These are phyloP conservation scores for Apis mellifera DNA, from an alignment of 1,140 invertebrate species.

Conservation along the genomic window DNA sequence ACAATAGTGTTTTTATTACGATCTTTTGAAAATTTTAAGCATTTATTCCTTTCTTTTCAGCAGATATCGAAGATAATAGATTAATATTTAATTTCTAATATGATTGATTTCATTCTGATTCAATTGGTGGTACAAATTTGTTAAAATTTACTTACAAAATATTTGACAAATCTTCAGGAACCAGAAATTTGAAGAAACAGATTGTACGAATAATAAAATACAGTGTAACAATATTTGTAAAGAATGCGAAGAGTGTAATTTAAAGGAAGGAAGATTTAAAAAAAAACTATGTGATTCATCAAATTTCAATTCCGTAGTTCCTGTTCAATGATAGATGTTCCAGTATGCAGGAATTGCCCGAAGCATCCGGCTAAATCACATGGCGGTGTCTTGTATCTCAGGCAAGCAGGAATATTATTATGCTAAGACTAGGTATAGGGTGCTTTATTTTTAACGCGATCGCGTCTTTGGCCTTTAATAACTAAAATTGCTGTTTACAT, in stretches of 20 bases:
- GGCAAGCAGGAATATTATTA: conserved; percentile 46
- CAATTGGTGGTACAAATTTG: too few species aligned
- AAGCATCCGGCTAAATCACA: conserved; percentile 43
- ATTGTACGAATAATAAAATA: too few species aligned
- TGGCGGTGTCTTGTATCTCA: conserved; percentile 33
- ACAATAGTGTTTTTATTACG: too few species aligned
- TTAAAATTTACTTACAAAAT: too few species aligned
- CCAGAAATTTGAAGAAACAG: too few species aligned
- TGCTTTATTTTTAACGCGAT: conserved; percentile 12
- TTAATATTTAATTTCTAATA: too few species aligned
- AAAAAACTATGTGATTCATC: conserved; percentile 24
- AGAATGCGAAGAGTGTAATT: not conserved
- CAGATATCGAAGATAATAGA: too few species aligned
- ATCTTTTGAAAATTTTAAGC: too few species aligned
- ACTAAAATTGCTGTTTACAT: not conserved
- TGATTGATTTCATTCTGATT: too few species aligned
- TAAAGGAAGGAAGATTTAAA: not conserved
- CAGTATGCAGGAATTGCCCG: conserved; percentile 34
- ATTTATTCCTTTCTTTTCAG: too few species aligned
- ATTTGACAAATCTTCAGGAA: too few species aligned
- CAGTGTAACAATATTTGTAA: not conserved
- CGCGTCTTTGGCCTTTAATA: not conserved
- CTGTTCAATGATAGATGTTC: conserved; percentile 50
- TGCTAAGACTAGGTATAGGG: conserved; percentile 5
- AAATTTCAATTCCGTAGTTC: conserved; percentile 35